phyloP scores from a whole-genome alignment of 1,140 invertebrate genomes.

The Eriocheir sinensis region DNA sequence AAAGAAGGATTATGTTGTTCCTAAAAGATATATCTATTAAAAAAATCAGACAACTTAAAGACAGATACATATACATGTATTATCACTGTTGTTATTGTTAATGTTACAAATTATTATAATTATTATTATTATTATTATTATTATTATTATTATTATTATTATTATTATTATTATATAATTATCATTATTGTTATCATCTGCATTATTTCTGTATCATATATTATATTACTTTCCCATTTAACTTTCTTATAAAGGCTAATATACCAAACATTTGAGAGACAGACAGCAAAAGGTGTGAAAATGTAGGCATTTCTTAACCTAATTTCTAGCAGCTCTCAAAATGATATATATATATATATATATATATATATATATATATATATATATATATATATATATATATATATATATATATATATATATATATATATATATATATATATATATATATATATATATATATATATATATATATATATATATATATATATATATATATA shows the following conservation, averaged over 20 bases:
- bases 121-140: no score
- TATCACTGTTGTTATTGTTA: no score
- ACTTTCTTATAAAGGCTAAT: neutral
- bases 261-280: no score
- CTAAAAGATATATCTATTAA: no score
- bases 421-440: constrained; percentile 34
- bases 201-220: neutral
- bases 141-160: no score
- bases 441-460: no score
- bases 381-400: constrained; percentile 55
- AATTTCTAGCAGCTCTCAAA: neutral
- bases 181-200: no score
- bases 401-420: constrained; percentile 58
- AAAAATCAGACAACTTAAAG: no score
- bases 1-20: no score
- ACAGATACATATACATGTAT: no score
- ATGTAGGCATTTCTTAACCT: neutral
- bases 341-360: neutral
- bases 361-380: constrained; percentile 44
- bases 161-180: neutral
- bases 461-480: neutral
- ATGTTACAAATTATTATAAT: no score
- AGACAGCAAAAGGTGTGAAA: neutral
- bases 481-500: neutral
- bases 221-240: neutral